A percentile compares a stretch with the other conserved stretches of the same genome.
Conservation (phyloP, 2,888 invertebrate species). For the Bimastos eiseni region DNA sequence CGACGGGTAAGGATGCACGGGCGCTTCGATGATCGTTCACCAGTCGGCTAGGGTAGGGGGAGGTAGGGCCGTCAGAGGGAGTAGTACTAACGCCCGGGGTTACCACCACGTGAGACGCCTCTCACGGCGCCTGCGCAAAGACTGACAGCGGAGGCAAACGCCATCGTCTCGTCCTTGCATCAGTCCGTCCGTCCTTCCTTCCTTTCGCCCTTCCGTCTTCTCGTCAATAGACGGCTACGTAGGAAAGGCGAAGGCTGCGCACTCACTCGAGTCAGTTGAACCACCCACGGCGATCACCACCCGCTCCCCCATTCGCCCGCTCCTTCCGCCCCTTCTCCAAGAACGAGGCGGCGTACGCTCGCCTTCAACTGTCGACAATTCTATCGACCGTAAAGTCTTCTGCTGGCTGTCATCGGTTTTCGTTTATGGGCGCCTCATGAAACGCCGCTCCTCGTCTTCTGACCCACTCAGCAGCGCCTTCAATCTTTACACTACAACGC, state of each 20-base stretch:
- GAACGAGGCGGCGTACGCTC: background rate
- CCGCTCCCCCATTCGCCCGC: background rate
- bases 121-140: background rate
- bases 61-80: background rate
- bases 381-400: background rate
- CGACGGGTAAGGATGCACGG: background rate
- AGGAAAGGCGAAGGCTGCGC: background rate
- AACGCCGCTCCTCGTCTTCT: background rate
- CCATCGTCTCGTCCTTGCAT: conserved; percentile 13
- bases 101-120: background rate
- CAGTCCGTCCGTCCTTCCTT: background rate
- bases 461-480: background rate
- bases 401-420: background rate
- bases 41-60: background rate
- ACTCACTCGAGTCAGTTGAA: background rate
- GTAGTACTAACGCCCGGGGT: background rate
- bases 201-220: background rate
- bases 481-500: background rate
- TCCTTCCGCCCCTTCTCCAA: background rate
- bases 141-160: background rate
- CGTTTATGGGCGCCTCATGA: background rate
- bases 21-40: background rate
- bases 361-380: background rate
- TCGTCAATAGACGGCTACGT: no score
- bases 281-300: background rate